Evolutionary conservation across 1,140 invertebrate genomes (phyloP), one percentile per base, ranked within the genome.

Genomic region (Diabrotica undecimpunctata): DNA sequence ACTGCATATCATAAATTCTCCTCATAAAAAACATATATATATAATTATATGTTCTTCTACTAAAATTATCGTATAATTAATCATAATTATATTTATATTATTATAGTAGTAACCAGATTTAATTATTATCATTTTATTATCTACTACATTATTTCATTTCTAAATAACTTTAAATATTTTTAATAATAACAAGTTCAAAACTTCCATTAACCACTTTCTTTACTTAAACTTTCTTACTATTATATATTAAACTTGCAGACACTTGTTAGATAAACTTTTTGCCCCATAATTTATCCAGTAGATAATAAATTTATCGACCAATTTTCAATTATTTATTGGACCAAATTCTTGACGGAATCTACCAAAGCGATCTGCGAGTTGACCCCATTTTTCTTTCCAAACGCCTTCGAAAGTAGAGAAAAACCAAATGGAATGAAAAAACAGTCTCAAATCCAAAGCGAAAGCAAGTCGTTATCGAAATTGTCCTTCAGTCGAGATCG

Each of bases 381-480:
- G 41, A 46, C 41, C 41, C 41, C 41, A 46, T 46, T n/a, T 10
- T 46, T 46, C 41, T 46, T 46, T n/a, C n/a, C 41, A 46, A 46
- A 46, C n/a, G 41, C n/a, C 41, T n/a, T 46, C 41, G 13, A 60
- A 60, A 60, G 58, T 60, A 50, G 14, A 60, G 39, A 60, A 13
- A 25, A 51, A 50, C 58, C 41, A 60, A 60, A 60, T 60, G 58
- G 58, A 10, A n/a, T 38, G 58, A 60, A 60, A 60, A 46, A 60
- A 60, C 38, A 60, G 55, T 57, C 9, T 60, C 36, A 57, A n/a
- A 60, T 60, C 14, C 39, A 60, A 50, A 13, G 38, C 38, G 38
- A 5, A 13, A 60, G 41, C 64, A 51, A 63, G 57, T 54, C 57
- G 53, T 46, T 63, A 57, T 41, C 54, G 46, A 64, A 66, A 57